Evolutionary conservation across 2,797 vertebrate genomes (phyloP), one percentile per base, ranked within the genome.

Genomic region (Lutjanus argentimaculatus): DNA sequence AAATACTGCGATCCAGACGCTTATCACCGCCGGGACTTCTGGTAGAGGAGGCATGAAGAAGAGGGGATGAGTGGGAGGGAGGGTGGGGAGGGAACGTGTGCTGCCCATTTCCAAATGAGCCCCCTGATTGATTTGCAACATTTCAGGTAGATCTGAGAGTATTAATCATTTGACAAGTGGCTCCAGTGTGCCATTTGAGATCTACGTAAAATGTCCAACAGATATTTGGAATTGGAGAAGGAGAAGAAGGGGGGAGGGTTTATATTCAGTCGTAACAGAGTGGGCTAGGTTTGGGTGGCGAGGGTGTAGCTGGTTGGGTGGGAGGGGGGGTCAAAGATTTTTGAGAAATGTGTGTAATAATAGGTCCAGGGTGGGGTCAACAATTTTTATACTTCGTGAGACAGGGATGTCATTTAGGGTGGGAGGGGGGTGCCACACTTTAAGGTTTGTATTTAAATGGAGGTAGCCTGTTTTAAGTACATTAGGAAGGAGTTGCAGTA

Each of bases 1-100:
- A 99, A 99, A 90, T 99, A 98, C 96, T 98, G 97, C 94, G 98
- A 98, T 94, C 97, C 97, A 62, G 97, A 98, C 64, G 97, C 97
- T 57, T 99, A 98, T 87, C 97, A 99, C 93, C 97, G 97, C 92
- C 95, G 97, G 85, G 97, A 99, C 92, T 98, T 99, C 95, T 97
- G 95, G 97, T 98, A 97, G 96, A 96, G 75, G 86, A 75, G 74
- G 63, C 72, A 43, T 64, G 68, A 86, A 43, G 59, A 73, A 59
- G 55, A 61, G n/a, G 42, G 61, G 19, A 36, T 36, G 30, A 36
- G 6, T 57, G 22, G 22, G 4, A 16, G 51, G 72, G 71, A 25
- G 3, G 51, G 22, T 21, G 56, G 49, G 77, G 63, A n/a, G 55
- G 65, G 77, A 45, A 64, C 48, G 73, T 76, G 73, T 84, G 83